Conservation (phyloP, 2,113 vertebrate genomes). For the sheep (Ovis aries) region DNA sequence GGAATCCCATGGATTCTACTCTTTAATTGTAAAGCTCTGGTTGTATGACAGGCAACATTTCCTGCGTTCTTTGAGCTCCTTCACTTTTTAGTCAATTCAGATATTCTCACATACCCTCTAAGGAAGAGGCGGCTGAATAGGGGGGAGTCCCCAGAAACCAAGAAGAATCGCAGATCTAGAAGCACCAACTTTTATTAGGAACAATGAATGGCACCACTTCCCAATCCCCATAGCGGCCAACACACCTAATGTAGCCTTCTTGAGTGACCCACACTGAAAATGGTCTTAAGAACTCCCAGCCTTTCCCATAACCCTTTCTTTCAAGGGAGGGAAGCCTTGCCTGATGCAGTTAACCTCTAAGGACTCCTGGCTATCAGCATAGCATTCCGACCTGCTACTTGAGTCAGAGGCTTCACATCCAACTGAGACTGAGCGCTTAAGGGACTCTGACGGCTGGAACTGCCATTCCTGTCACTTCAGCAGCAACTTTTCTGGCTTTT, state of each 20-base stretch:
- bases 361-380: not conserved
- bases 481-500: not conserved
- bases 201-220: rapidly evolving
- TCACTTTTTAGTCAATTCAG: not conserved
- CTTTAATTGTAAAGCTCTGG: not conserved
- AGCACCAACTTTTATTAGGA: not conserved
- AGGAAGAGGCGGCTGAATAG: not conserved
- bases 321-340: not conserved
- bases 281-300: not conserved
- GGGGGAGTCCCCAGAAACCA: not conserved
- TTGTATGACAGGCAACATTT: not conserved
- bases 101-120: not conserved
- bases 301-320: not conserved
- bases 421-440: not conserved
- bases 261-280: not conserved
- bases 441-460: not conserved
- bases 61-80: not conserved
- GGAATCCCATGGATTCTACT: not conserved
- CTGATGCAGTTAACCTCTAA: not conserved
- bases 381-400: not conserved
- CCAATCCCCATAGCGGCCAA: not conserved
- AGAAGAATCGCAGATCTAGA: not conserved
- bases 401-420: not conserved
- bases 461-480: not conserved
- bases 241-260: not conserved